phyloP scores from a whole-genome alignment of 2,888 invertebrate species.

The Priocnemis perturbator region DNA sequence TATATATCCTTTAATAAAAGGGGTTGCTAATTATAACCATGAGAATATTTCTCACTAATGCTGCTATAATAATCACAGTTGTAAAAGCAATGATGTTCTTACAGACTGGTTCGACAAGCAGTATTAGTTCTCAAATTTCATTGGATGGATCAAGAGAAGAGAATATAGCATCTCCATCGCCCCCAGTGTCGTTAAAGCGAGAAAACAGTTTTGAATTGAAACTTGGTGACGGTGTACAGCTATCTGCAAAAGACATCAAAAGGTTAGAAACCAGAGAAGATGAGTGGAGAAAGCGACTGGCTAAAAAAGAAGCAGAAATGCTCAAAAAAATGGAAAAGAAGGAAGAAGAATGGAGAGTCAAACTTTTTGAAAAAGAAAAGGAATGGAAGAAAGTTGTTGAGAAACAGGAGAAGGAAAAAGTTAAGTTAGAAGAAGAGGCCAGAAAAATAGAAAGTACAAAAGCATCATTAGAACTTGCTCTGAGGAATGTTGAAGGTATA shows the following conservation, averaged over 20 bases:
- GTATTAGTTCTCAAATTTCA: slow-evolving; percentile 72
- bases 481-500: slow-evolving; percentile 84
- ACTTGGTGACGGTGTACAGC: slow-evolving; percentile 69
- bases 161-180: slow-evolving; percentile 59
- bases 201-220: slow-evolving; percentile 75
- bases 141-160: slow-evolving; percentile 70
- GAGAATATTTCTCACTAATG: too few species aligned
- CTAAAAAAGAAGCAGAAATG: slow-evolving; percentile 80
- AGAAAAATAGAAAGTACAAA: slow-evolving; percentile 78
- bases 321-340: slow-evolving; percentile 75
- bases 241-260: slow-evolving; percentile 69
- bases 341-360: slow-evolving; percentile 73
- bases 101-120: slow-evolving; percentile 73
- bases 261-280: slow-evolving; percentile 70
- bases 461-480: slow-evolving; percentile 77
- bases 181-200: slow-evolving; percentile 58
- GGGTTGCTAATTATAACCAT: too few species aligned
- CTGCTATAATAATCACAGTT: too few species aligned
- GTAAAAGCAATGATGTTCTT: slow-evolving; percentile 19
- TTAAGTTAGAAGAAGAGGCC: slow-evolving; percentile 78
- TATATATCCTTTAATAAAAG: too few species aligned
- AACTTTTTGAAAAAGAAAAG: slow-evolving; percentile 80
- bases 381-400: slow-evolving; percentile 83
- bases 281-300: slow-evolving; percentile 71
- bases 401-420: slow-evolving; percentile 78